Base-by-base conservation (phyloP, 2,797 vertebrate species). In the Rhinophrynus dorsalis region DNA sequence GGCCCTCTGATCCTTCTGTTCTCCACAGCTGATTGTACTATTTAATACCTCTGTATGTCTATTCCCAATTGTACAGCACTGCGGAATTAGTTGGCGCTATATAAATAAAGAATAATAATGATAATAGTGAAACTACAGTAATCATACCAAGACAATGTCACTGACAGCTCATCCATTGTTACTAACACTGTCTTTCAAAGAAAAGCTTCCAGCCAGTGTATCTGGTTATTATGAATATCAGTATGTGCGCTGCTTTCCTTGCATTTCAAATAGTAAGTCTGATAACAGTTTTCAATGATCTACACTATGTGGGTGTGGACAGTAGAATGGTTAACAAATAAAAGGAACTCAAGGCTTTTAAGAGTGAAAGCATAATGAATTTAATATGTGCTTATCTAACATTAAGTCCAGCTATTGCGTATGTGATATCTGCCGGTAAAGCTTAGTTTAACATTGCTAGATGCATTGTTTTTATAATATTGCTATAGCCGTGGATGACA, bases 291-390 rank as follows among this genome's bases (percentile, higher is more conserved):
- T 52, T 5, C 21, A 29, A 8, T 5, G 26, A 52, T 29, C n/a
- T 15, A n/a, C 50, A n/a, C n/a, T 30, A 26, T 52, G 50, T 52
- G 27, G 50, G 27, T 17, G 26, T 52, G 30, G 7, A 30, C 1
- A 7, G 7, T 7, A 52, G 26, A 52, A n/a, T 32, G 40, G 40
- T 5, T 44, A 17, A 44, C 10, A 10, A 6, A 44, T 3, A 44
- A 10, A 17, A 17, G 40, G 40, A 44, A n/a, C n/a, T n/a, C n/a
- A n/a, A 45, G 26, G 50, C 15, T 52, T 52, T 52, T 30, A 32
- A 30, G n/a, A 52, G 13, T 52, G 27, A 32, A 52, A 30, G 27
- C 3, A 52, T 52, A 52, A 52, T 52, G 50, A 29, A 52, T 52
- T 17, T 52, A 52, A 29, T 52, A 30, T 32, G 27, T 52, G 12